A percentile compares a stretch with the other conserved stretches of the same genome.
These are phyloP conservation scores for Choristoneura rosaceana DNA, from an alignment of 2,888 invertebrate species.

Conservation along the genomic window DNA sequence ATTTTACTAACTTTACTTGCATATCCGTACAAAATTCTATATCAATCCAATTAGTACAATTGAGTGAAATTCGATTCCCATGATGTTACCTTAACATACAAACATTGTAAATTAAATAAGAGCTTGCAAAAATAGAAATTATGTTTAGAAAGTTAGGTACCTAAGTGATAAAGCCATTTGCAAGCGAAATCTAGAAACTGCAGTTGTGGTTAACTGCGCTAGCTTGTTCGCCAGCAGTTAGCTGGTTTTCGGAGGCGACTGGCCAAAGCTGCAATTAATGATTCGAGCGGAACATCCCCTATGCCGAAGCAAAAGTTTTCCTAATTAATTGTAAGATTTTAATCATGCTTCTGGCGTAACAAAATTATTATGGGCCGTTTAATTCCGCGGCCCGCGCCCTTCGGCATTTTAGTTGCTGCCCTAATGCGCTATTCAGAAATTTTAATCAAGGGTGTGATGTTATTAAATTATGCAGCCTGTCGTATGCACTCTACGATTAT, in stretches of 20 bases:
- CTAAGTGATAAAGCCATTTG: not conserved
- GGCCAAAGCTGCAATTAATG: conserved; percentile 60
- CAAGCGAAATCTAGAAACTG: not conserved
- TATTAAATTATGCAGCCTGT: conserved; percentile 85
- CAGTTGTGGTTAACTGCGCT: conserved; percentile 26
- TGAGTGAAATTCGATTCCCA: too few relatives aligned
- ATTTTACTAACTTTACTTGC: too few relatives aligned
- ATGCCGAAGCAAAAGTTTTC: conserved; percentile 67
- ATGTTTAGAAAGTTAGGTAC: not conserved
- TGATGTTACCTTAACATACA: too few relatives aligned
- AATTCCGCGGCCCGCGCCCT: conserved; percentile 79
- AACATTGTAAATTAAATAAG: too few relatives aligned
- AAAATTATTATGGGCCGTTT: conserved; percentile 83
- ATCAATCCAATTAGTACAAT: too few relatives aligned
- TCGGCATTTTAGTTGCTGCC: conserved; percentile 66
- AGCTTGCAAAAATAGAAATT: too few relatives aligned
- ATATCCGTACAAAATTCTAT: too few relatives aligned
- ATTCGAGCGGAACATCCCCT: conserved; percentile 53
- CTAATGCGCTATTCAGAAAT: conserved; percentile 82
- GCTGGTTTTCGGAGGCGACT: conserved; percentile 23
- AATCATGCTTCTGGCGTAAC: conserved; percentile 80
- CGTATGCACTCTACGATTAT: conserved; percentile 80
- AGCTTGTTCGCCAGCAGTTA: conserved; percentile 11
- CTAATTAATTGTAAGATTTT: conserved; percentile 83
- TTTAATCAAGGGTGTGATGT: conserved; percentile 84